Evolutionary conservation across 2,113 vertebrate genomes (phyloP).

Genomic region (Pachycephala philippinensis): DNA sequence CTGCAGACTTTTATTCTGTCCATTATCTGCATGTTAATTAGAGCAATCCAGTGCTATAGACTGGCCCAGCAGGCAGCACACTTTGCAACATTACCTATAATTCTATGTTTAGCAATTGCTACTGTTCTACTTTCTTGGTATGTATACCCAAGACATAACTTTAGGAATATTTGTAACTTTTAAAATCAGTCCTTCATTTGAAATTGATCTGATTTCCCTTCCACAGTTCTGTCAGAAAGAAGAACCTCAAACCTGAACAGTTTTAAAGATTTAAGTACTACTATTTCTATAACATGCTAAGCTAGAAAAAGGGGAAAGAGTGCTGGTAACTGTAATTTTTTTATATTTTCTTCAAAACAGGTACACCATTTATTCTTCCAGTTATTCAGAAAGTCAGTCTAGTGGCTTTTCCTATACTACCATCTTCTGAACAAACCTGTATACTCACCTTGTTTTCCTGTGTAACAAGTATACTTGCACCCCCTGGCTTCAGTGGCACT

Average conservation of each 20-base stretch:
- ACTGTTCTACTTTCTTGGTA: not conserved
- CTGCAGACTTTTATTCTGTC: not conserved
- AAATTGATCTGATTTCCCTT: not conserved
- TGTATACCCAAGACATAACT: not conserved
- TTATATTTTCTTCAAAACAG: not conserved
- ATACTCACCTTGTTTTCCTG: constrained; percentile 93
- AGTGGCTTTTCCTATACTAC: not conserved
- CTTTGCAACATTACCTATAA: not conserved
- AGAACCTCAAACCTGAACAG: not conserved
- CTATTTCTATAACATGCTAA: not conserved
- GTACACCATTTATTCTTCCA: not conserved
- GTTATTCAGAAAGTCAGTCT: not conserved
- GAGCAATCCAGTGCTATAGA: not conserved
- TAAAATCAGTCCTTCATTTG: not conserved
- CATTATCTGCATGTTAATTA: not conserved
- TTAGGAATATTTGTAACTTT: not conserved
- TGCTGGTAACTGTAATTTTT: not conserved
- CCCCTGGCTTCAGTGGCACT: constrained; percentile 92
- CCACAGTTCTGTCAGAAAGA: not conserved
- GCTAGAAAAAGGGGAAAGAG: not conserved
- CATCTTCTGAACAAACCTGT: not conserved
- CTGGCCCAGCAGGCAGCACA: not conserved
- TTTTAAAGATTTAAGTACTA: not conserved
- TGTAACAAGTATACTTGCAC: constrained; percentile 89
- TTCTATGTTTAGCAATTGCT: not conserved